A percentile compares a stretch with the other conserved stretches of the same genome.
These are phyloP conservation scores for Drosophila hamatofila DNA, from an alignment of 2,888 invertebrate species.

Conservation along the genomic window DNA sequence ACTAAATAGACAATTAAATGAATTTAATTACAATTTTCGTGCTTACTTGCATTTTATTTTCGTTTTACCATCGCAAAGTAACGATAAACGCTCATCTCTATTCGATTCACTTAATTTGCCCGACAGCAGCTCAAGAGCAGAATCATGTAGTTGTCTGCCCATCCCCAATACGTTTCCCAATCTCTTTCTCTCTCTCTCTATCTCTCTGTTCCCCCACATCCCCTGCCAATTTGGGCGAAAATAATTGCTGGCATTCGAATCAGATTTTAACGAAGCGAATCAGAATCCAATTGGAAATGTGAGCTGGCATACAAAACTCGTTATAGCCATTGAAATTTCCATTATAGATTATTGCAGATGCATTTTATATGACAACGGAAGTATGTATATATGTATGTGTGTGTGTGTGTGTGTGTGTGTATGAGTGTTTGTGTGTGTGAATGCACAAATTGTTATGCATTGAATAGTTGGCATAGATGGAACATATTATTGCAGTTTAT, in stretches of 20 bases:
- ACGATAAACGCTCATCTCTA: constrained; percentile 1
- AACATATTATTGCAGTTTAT: constrained; percentile 15
- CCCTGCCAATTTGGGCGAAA: constrained; percentile 20
- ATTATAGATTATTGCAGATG: constrained; percentile 27
- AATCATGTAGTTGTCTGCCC: constrained; percentile 2
- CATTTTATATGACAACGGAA: not conserved
- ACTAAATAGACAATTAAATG: not conserved
- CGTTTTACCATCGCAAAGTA: not conserved
- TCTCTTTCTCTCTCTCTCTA: not conserved
- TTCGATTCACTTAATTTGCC: constrained; percentile 8
- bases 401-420: not conserved
- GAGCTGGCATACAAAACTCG: constrained; percentile 25
- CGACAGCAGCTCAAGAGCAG: not conserved
- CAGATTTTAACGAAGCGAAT: constrained; percentile 36
- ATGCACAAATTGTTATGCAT: constrained; percentile 14
- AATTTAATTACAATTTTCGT: not conserved
- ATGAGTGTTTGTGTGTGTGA: not conserved
- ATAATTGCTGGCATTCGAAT: constrained; percentile 34
- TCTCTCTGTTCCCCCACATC: not conserved
- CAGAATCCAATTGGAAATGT: constrained; percentile 43
- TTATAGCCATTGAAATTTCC: constrained; percentile 39
- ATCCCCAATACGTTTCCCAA: not conserved
- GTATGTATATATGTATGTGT: not conserved
- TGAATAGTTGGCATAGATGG: not conserved
- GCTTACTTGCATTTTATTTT: not conserved